Evolutionary conservation across 2,797 vertebrate genomes (phyloP).

Genomic region (Mionectes olivaceus): DNA sequence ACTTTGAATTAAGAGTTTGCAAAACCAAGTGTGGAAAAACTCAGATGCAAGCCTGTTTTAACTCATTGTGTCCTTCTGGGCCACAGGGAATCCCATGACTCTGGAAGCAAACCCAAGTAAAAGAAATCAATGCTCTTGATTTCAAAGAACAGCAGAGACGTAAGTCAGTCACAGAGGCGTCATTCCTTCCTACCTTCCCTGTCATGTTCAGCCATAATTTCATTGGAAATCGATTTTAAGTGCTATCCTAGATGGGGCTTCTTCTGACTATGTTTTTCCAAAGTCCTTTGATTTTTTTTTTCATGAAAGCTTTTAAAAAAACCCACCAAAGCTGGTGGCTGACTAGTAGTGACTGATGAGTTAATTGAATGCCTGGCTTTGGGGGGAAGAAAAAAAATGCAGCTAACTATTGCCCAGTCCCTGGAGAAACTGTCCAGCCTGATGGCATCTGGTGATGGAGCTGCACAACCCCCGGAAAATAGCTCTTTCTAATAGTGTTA

Average conservation of each 20-base stretch:
- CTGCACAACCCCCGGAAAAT: neutral
- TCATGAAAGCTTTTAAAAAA: neutral
- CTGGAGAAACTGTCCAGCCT: neutral
- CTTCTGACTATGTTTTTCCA: neutral
- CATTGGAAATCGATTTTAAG: slow-evolving; percentile 55
- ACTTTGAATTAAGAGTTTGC: neutral
- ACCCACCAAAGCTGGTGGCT: neutral
- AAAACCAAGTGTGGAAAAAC: neutral
- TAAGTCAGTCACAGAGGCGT: neutral
- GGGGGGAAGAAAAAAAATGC: neutral
- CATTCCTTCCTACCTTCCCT: slow-evolving; percentile 5
- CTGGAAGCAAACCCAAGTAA: slow-evolving; percentile 66
- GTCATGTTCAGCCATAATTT: neutral
- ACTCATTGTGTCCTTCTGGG: slow-evolving; percentile 78
- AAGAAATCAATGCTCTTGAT: slow-evolving; percentile 32
- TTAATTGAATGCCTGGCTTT: neutral
- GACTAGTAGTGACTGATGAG: neutral
- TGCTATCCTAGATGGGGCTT: neutral
- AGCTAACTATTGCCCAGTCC: neutral
- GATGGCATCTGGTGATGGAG: neutral
- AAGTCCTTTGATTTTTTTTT: neutral
- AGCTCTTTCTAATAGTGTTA: neutral
- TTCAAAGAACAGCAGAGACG: slow-evolving; percentile 17
- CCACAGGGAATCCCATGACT: slow-evolving; percentile 82
- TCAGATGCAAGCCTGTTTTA: neutral